Conservation (phyloP, 2,888 invertebrate species). For the Philopedon plagiatum region DNA sequence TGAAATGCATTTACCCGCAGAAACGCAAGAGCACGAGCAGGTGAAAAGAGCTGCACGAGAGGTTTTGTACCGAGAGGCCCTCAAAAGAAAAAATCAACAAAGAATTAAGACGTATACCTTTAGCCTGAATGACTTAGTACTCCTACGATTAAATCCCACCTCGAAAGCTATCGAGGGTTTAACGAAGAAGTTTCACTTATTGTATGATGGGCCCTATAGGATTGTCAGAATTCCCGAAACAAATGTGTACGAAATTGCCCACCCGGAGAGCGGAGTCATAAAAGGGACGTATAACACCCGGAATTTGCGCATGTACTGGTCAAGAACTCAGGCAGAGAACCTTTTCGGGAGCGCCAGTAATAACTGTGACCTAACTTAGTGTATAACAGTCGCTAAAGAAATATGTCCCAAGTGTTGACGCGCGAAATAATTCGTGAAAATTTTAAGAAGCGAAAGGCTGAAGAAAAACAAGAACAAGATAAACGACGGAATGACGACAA, state of each 20-base stretch:
- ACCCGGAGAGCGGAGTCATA: not conserved
- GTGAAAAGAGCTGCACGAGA: not conserved
- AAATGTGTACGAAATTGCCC: conserved; percentile 1
- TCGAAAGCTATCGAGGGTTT: not conserved
- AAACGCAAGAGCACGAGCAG: not conserved
- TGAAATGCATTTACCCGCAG: not conserved
- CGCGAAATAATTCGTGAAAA: not conserved
- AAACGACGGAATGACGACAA: not conserved
- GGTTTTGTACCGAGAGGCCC: not conserved
- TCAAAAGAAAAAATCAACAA: not conserved
- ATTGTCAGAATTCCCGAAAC: not conserved
- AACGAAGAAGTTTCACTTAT: conserved; percentile 14
- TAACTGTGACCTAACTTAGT: too few relatives aligned
- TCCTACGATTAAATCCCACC: not conserved
- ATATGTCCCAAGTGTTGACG: not conserved
- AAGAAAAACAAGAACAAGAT: too few relatives aligned
- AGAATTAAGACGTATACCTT: not conserved
- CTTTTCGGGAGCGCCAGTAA: not conserved
- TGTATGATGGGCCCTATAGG: conserved; percentile 12
- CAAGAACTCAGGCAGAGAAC: not conserved
- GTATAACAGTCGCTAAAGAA: too few relatives aligned
- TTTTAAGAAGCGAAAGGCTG: not conserved
- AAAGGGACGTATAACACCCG: conserved; percentile 1
- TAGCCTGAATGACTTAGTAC: not conserved
- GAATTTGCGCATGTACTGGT: not conserved